Percentiles rank a stretch among this genome's conserved stretches.
These are phyloP conservation scores for Erythrolamprus reginae DNA, from an alignment of 2,113 vertebrate genomes.

Conservation along the genomic window DNA sequence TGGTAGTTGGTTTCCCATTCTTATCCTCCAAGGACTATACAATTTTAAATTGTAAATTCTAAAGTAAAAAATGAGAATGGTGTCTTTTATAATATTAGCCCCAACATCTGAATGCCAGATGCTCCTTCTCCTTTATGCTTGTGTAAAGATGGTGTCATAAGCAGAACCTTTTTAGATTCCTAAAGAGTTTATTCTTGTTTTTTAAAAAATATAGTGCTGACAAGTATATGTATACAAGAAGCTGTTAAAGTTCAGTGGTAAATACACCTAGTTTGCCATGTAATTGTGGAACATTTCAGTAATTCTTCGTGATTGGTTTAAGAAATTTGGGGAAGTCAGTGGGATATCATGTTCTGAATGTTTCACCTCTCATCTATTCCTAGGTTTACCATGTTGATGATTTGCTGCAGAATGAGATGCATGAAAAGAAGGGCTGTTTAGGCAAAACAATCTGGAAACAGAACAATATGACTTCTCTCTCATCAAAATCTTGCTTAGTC, in stretches of 20 bases:
- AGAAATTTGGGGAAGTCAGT: not conserved
- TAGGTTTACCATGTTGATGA: not conserved
- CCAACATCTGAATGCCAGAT: not conserved
- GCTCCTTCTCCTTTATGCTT: not conserved
- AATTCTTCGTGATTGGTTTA: not conserved
- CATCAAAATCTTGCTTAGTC: not conserved
- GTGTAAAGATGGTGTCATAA: not conserved
- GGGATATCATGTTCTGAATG: not conserved
- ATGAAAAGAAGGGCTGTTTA: not conserved
- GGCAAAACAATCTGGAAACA: not conserved
- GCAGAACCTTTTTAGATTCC: not conserved
- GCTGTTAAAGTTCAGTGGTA: not conserved
- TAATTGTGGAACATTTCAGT: not conserved
- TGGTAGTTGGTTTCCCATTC: not conserved
- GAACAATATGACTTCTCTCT: not conserved
- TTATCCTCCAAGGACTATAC: not conserved
- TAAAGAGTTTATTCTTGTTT: not conserved
- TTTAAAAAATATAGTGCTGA: not conserved
- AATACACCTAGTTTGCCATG: not conserved
- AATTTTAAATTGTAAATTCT: constrained; percentile 5
- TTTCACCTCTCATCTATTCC: not conserved
- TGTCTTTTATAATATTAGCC: not conserved
- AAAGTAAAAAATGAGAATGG: not conserved
- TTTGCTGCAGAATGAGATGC: not conserved
- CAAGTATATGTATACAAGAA: not conserved